A percentile compares a stretch with the other conserved stretches of the same genome.
These are phyloP conservation scores for Dinocampus coccinellae DNA, from an alignment of 2,888 invertebrate species.

Conservation along the genomic window DNA sequence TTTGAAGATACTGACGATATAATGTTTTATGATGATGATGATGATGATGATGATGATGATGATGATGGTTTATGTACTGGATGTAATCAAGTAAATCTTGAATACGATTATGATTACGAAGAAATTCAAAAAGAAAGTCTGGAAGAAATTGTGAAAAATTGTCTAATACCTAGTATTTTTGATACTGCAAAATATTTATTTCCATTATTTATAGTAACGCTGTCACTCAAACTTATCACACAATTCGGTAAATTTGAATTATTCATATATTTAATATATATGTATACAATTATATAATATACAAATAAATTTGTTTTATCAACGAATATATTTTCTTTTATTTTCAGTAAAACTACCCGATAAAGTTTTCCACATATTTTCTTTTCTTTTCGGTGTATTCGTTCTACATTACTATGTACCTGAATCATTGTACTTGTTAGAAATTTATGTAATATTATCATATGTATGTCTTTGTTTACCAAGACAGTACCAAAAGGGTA, in stretches of 20 bases:
- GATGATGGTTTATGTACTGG: conserved; percentile 54
- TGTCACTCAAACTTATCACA: conserved; percentile 57
- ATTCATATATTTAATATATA: conserved; percentile 6
- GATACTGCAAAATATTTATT: conserved; percentile 59
- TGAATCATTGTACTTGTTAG: conserved; percentile 58
- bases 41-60: conserved; percentile 40
- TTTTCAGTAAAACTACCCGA: conserved; percentile 50
- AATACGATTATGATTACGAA: conserved; percentile 61
- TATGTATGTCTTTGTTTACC: conserved; percentile 55
- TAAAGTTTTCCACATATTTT: conserved; percentile 52
- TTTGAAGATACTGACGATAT: conserved; percentile 18
- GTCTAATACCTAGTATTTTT: conserved; percentile 58
- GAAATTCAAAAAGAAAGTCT: conserved; percentile 55
- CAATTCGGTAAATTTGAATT: conserved; percentile 53
- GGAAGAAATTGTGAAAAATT: conserved; percentile 58
- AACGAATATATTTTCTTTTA: conserved; percentile 9
- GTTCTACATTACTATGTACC: conserved; percentile 59
- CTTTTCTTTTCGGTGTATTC: conserved; percentile 56
- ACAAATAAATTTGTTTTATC: conserved; percentile 2
- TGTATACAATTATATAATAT: neutral
- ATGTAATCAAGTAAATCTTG: conserved; percentile 51
- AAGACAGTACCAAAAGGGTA: conserved; percentile 47
- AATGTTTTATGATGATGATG: conserved; percentile 53
- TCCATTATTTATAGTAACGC: conserved; percentile 56
- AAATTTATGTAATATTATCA: conserved; percentile 54